Evolutionary conservation across 1,140 invertebrate genomes (phyloP), one percentile per base, ranked within the genome.

Genomic region (Drosophila rufa): DNA sequence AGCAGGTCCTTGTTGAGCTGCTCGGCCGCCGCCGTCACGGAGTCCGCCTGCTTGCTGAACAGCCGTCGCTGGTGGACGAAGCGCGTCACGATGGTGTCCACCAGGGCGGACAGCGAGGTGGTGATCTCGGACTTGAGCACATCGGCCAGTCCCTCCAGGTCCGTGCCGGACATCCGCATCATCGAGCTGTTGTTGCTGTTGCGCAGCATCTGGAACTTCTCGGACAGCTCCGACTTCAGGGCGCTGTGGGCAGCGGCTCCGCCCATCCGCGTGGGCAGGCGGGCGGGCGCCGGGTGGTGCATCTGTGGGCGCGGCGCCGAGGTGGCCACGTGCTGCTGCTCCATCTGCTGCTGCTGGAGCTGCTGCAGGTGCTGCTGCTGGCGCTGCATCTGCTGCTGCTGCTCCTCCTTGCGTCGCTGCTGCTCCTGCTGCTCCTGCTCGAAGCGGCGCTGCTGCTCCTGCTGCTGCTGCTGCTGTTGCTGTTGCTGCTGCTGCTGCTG

Each of bases 51-150:
- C 91, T 97, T 97, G 50, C 95, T 95, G 62, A 96, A 94, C 75
- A 96, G 95, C 75, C 96, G 94, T 64, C 96, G 94, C 86, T 97
- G 96, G 75, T 98, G 97, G 45, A 97, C 95, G 89, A 97, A 98
- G 74, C 97, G 95, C 15, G 95, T 95, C 48, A 99, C 95, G 57
- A 98, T 97, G 11, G 96, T 96, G 93, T 99, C 98, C 68, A 99
- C 97, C n/a, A 98, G 94, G 66, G 96, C 96, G 6, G 96, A 95
- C 47, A 98, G 92, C 6, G 96, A 97, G 58, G 97, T 95, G 15
- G 96, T 96, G 65, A 99, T 97, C 94, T 99, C 98, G 42, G 95
- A 96, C 93, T 99, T 99, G 2, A 99, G 94, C 48, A 96, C 95
- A 80, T 98, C 97, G 7, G 97, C 97, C 47, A 98, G 94, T 53